Base-by-base conservation (phyloP, 2,797 vertebrate genomes). In the Coregonus suidteri region DNA sequence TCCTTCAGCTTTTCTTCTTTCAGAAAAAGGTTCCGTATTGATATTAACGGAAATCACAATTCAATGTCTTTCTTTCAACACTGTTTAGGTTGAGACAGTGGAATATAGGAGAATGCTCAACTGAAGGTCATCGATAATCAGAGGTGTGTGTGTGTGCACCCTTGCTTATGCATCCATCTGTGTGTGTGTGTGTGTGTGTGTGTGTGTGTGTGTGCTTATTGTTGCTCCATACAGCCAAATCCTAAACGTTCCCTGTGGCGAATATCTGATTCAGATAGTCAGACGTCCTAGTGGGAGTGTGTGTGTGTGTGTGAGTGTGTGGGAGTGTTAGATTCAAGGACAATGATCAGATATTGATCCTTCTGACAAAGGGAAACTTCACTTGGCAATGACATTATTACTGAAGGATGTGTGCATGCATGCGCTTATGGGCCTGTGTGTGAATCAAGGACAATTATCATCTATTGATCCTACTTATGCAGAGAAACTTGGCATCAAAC, bases 161-260 rank as follows among this genome's bases (percentile, higher is more conserved):
- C 9, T 47, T 47, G 41, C 2, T 1, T 41, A 7, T 62, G 56
- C 18, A 16, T 56, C 16, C 54, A 20, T 59, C 6, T 51, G 52
- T 53, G 52, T 53, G 52, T 53, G 52, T 53, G 52, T 53, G 52
- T 53, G 52, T 53, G 53, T 56, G 53, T 56, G 13, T 56, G 53
- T 56, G 53, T 20, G 14, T 15, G 14, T n/a, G 56, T 20, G 56
- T 16, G 20, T 25, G 59, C 71, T 34, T 67, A n/a, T 56, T 54
- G 52, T 73, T 73, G 67, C 16, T 69, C 7, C 78, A 16, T 56
- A 53, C 84, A 77, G 79, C 20, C 81, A 88, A 83, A 87, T 86
- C 88, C 85, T 78, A 87, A 83, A 87, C 83, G 89, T 87, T 78
- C 83, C 89, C 87, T 74, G 59, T 83, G 89, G 91, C 87, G 83